phyloP scores from a whole-genome alignment of 2,888 invertebrate species.

The Cephus runcator region DNA sequence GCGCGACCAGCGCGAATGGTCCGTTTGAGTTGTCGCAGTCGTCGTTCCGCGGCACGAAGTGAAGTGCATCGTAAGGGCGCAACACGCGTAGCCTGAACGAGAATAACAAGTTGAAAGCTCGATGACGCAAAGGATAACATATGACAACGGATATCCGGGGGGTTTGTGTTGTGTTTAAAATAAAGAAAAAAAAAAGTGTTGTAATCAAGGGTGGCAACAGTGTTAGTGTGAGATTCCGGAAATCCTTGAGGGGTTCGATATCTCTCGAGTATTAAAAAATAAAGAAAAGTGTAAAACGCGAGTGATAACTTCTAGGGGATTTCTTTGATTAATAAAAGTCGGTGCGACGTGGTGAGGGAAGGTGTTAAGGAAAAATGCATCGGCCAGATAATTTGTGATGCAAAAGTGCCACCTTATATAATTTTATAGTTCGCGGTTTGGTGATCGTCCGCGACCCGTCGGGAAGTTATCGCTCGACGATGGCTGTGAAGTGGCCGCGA shows the following conservation, averaged over 20 bases:
- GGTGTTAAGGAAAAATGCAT: not conserved
- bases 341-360: not conserved
- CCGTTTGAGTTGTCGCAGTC: conserved; percentile 17
- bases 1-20: conserved; percentile 22
- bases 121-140: not conserved
- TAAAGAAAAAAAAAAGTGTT: not conserved
- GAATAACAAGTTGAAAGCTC: not conserved
- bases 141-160: not conserved
- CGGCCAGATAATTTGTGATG: not conserved
- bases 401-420: not conserved
- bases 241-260: not conserved
- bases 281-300: not conserved
- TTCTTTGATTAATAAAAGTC: not conserved
- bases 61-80: not conserved
- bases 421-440: not conserved
- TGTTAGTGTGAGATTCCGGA: not conserved
- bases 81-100: not conserved
- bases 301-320: not conserved
- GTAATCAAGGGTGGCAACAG: not conserved
- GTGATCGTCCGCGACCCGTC: not conserved
- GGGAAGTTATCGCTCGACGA: conserved; percentile 5
- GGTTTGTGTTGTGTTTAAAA: not conserved
- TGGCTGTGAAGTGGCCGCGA: conserved; percentile 35
- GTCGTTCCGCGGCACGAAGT: conserved; percentile 18
- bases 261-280: not conserved